phyloP scores from a whole-genome alignment of 2,888 invertebrate genomes.

The Cerceris ruficornis region DNA sequence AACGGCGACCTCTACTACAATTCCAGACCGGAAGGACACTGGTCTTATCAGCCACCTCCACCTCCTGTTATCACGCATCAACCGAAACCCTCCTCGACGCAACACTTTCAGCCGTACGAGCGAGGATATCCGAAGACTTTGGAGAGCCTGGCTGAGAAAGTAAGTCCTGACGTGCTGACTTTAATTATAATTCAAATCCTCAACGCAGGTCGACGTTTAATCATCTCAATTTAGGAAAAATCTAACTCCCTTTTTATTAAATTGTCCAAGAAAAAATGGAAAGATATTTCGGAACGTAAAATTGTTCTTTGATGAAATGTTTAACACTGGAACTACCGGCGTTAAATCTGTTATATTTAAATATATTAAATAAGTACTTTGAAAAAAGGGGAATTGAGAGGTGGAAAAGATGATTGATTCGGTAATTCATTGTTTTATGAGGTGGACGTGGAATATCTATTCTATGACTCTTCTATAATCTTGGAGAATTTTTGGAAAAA shows the following conservation, averaged over 20 bases:
- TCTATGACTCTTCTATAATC: no score
- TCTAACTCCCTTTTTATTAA: no score
- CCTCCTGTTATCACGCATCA: conserved; percentile 95
- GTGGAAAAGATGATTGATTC: no score
- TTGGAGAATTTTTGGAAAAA: no score
- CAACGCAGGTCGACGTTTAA: conserved; percentile 50
- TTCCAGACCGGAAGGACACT: conserved; percentile 85
- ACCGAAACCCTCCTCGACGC: conserved; percentile 89
- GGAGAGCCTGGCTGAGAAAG: conserved; percentile 94
- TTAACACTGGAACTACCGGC: no score
- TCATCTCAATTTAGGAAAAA: neutral
- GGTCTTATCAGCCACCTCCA: conserved; percentile 89
- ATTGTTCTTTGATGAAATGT: no score
- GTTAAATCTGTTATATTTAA: no score
- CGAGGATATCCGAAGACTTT: conserved; percentile 93
- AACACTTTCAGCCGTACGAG: conserved; percentile 94
- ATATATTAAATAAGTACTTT: no score
- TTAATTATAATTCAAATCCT: conserved; percentile 1
- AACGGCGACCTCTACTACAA: conserved; percentile 92
- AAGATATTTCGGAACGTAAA: no score
- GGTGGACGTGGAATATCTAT: no score
- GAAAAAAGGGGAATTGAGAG: no score
- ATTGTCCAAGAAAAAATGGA: neutral
- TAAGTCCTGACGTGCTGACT: conserved; percentile 68
- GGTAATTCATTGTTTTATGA: no score